These are phyloP conservation scores for Neolamprologus hecqui DNA, from an alignment of 2,113 vertebrate genomes.

Conservation along the genomic window DNA sequence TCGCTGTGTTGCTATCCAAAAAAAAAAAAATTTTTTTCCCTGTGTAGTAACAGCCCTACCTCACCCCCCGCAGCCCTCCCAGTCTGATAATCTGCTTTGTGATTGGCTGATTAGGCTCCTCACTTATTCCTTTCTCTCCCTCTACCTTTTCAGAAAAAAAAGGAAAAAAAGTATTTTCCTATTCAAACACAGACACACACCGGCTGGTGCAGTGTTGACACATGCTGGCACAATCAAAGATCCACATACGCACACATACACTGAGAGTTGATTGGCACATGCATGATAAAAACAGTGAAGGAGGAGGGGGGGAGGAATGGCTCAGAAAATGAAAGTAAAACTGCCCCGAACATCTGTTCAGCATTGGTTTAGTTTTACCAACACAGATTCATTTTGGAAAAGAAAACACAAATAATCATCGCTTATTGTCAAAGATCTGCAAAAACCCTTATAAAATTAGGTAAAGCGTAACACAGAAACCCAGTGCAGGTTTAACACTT, in stretches of 20 bases:
- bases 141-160: conserved; percentile 34
- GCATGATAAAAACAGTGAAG: neutral
- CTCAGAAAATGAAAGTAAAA: neutral
- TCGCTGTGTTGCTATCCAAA: conserved; percentile 70
- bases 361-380: neutral
- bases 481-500: neutral
- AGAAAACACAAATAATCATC: neutral
- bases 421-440: neutral
- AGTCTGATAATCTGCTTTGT: conserved; percentile 40
- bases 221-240: conserved; percentile 35
- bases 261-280: conserved; percentile 5
- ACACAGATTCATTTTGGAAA: neutral
- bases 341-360: neutral
- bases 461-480: neutral
- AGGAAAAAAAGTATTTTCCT: neutral
- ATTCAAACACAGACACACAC: conserved; percentile 23
- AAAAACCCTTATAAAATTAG: neutral
- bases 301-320: neutral
- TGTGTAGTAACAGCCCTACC: conserved; percentile 54
- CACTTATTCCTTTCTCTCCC: conserved; percentile 27
- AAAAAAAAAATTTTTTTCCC: rapidly evolving
- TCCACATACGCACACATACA: neutral
- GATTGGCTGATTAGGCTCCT: conserved; percentile 69
- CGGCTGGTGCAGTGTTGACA: conserved; percentile 27
- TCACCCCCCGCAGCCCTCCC: conserved; percentile 10